A percentile compares a stretch with the other conserved stretches of the same genome.
These are phyloP conservation scores for Folsomia candida DNA, from an alignment of 2,888 invertebrate species.

Conservation along the genomic window DNA sequence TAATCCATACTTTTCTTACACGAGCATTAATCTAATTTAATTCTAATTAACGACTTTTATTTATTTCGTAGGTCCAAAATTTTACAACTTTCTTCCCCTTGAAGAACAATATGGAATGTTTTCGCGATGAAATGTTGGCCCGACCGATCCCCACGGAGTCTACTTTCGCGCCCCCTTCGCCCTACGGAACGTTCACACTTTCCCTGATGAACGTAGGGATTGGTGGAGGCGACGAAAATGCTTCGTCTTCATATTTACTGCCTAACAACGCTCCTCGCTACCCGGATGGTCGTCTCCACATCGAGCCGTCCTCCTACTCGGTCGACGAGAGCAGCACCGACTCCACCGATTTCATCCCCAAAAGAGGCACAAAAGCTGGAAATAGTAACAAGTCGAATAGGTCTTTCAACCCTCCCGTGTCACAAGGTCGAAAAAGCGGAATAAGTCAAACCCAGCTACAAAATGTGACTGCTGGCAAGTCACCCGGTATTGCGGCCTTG, in stretches of 20 bases:
- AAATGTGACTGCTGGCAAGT: background rate
- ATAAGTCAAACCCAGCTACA: background rate
- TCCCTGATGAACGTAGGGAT: no score
- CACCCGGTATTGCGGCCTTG: conserved; percentile 6
- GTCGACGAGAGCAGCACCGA: no score
- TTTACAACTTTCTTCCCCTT: background rate
- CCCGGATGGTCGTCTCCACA: no score
- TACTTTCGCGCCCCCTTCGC: conserved; percentile 7
- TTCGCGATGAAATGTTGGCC: conserved; percentile 19
- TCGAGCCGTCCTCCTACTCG: background rate
- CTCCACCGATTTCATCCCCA: no score
- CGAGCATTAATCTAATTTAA: background rate
- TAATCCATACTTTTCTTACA: background rate
- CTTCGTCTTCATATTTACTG: no score
- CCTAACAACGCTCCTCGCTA: no score
- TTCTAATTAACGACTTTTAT: no score
- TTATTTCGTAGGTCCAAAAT: conserved; percentile 14
- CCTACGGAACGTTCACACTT: no score
- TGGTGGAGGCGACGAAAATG: conserved; percentile 4
- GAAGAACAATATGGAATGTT: background rate
- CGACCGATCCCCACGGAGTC: conserved; percentile 5
- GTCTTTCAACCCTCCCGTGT: background rate
- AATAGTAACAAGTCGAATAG: no score
- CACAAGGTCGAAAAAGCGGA: background rate
- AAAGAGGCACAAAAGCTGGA: no score